Percentiles rank a stretch among this genome's conserved stretches.
phyloP scores from a whole-genome alignment of 1,140 invertebrate species.

The Drosophila lacertosa region DNA sequence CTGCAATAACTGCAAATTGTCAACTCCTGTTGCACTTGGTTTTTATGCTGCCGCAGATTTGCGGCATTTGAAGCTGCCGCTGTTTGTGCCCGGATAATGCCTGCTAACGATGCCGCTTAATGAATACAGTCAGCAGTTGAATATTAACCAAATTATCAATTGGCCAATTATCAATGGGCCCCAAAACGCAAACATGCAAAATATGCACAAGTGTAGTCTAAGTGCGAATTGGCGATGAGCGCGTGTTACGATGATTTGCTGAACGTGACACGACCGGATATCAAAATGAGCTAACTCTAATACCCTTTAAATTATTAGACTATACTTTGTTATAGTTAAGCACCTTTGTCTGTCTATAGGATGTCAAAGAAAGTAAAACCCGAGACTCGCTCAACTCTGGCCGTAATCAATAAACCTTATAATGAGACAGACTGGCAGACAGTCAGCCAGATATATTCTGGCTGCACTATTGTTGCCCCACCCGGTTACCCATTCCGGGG shows the following conservation, averaged over 20 bases:
- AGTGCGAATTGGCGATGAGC: no score
- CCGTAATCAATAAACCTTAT: slow-evolving; percentile 63
- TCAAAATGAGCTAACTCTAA: no score
- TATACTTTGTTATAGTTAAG: no score
- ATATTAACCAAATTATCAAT: slow-evolving; percentile 21
- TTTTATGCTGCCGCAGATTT: slow-evolving; percentile 1
- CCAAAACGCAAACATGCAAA: slow-evolving; percentile 48
- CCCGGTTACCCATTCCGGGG: background rate
- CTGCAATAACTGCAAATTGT: background rate
- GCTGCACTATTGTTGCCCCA: slow-evolving; percentile 4
- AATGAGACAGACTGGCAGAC: slow-evolving; percentile 11
- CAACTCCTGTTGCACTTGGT: background rate
- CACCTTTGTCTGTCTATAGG: no score
- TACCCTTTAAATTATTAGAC: no score
- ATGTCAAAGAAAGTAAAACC: no score
- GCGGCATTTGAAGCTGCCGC: background rate
- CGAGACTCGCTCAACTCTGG: slow-evolving; percentile 29
- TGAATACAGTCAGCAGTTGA: background rate
- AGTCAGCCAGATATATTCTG: background rate
- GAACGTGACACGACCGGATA: no score
- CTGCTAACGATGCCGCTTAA: slow-evolving; percentile 1
- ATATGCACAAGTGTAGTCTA: slow-evolving; percentile 44
- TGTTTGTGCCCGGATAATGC: background rate
- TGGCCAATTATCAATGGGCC: background rate
- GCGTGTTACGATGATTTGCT: no score